Evolutionary conservation across 2,888 invertebrate species (phyloP), one percentile per base, ranked within the genome.

Genomic region (Chrysopilus asiliformis): DNA sequence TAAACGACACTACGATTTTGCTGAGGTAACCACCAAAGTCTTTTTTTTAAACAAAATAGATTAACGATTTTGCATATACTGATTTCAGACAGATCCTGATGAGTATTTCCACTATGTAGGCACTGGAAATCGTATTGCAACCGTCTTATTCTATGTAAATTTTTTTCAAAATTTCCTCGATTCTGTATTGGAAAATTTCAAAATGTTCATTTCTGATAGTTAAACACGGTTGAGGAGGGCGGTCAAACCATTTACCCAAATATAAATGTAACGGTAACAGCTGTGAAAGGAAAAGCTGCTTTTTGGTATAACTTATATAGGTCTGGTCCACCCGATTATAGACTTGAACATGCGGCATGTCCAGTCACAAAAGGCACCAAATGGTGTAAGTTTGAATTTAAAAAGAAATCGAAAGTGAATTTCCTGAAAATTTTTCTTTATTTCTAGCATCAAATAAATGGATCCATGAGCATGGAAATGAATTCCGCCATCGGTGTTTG

Each of bases 281-380:
- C 94, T 0, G 70, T 72, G 49, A 85, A 85, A 64, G 82, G 89
- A 13, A 72, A 83, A 5, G 90, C 91, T 6, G 84, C 85, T 2
- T 90, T 89, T 65, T 93, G 93, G 93, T 72, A 79, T 57, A 94
- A 94, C 66, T 68, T 94, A 44, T 77, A 81, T 57, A 74, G 79
- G 7, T 86, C 77, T 47, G 91, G 93, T 1, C 85, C 89, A 47
- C 91, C 91, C 2, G 85, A 93, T 65, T 71, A 74, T 47, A 69
- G 76, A 45, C 93, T 91, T 2, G 65, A 89, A 42, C 93, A 93
- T 65, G 91, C 90, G 4, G 91, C 90, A 34, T 93, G 93, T 61
- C 93, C 93, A 2, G 91, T 94, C 26, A 71, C 93, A 16, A 75
- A 85, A 5, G 93, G 93, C 28, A 81, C 83, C 17, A 93, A 93